Evolutionary conservation across 1,140 invertebrate species (phyloP).

Genomic region (Medauroidea extradentata): DNA sequence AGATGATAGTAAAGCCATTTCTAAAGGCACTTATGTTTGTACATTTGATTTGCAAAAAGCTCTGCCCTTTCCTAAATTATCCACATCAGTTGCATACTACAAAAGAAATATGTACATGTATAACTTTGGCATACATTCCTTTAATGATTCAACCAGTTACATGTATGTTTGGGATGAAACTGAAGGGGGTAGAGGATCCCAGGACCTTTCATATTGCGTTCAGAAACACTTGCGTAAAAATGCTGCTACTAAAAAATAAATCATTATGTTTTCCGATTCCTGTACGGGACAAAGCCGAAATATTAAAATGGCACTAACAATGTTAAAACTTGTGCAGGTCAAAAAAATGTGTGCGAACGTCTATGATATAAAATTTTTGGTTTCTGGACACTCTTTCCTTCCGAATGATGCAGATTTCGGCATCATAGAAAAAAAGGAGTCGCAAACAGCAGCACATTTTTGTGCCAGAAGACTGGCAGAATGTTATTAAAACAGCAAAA

Average conservation of each 20-base stretch:
- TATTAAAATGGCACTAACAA: constrained; percentile 26
- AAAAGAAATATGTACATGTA: constrained; percentile 26
- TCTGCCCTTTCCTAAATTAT: constrained; percentile 24
- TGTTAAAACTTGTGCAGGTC: constrained; percentile 29
- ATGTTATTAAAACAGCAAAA: constrained; percentile 4
- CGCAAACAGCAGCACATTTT: not conserved
- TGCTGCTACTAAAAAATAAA: constrained; percentile 25
- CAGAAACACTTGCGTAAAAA: constrained; percentile 26
- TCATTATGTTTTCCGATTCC: constrained; percentile 30
- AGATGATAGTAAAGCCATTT: constrained; percentile 21
- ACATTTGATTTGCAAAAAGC: constrained; percentile 27
- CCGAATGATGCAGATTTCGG: constrained; percentile 27
- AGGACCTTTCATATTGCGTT: constrained; percentile 26
- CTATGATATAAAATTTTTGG: constrained; percentile 31
- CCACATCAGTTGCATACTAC: constrained; percentile 27
- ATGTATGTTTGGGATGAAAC: constrained; percentile 31
- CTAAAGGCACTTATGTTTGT: constrained; percentile 24
- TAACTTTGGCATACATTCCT: constrained; percentile 15
- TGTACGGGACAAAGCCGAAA: constrained; percentile 34
- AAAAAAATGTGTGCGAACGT: constrained; percentile 18
- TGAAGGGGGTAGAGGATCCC: constrained; percentile 25
- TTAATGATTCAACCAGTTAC: constrained; percentile 21
- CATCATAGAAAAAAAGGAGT: constrained; percentile 15
- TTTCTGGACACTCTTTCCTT: constrained; percentile 29
- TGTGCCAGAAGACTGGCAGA: not conserved